These are phyloP conservation scores for Clavelina lepadiformis DNA, from an alignment of 23 tunicate species.

Conservation along the genomic window DNA sequence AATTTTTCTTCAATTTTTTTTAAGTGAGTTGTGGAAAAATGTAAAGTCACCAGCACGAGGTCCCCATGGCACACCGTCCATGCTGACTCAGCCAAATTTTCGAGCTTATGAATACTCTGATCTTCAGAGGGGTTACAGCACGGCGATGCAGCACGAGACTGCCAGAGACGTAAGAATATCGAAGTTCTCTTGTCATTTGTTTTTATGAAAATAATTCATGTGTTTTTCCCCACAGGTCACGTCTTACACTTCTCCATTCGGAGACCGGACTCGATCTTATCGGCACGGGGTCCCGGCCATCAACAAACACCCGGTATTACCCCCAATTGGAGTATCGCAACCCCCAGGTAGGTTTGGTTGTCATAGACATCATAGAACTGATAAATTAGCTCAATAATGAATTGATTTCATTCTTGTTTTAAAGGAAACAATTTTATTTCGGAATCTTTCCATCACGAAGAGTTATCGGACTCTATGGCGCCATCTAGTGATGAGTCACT, in stretches of 20 bases:
- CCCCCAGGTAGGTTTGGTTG: slow-evolving; percentile 39
- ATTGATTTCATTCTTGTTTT: too few relatives aligned
- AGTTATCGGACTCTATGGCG: too few relatives aligned
- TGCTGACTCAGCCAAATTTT: slow-evolving; percentile 58
- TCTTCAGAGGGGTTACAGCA: slow-evolving; percentile 31
- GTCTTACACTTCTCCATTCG: slow-evolving; percentile 73
- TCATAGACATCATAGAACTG: not conserved
- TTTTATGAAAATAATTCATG: not conserved
- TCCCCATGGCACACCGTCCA: slow-evolving; percentile 78
- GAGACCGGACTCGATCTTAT: slow-evolving; percentile 67
- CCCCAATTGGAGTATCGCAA: slow-evolving; percentile 57
- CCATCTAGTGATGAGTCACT: too few relatives aligned
- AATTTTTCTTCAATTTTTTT: not conserved
- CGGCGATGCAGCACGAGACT: slow-evolving; percentile 32
- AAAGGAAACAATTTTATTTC: too few relatives aligned
- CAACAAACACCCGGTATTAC: slow-evolving; percentile 43
- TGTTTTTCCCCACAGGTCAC: slow-evolving; percentile 45
- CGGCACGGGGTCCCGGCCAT: slow-evolving; percentile 61
- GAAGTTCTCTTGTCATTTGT: not conserved
- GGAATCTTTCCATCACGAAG: too few relatives aligned
- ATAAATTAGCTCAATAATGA: too few relatives aligned
- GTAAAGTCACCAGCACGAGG: slow-evolving; percentile 21
- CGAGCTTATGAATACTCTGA: slow-evolving; percentile 52
- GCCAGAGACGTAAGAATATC: slow-evolving; percentile 22
- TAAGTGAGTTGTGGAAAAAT: not conserved